Evolutionary conservation across 1,140 invertebrate genomes (phyloP).

Genomic region (Eupristina koningsbergeri): DNA sequence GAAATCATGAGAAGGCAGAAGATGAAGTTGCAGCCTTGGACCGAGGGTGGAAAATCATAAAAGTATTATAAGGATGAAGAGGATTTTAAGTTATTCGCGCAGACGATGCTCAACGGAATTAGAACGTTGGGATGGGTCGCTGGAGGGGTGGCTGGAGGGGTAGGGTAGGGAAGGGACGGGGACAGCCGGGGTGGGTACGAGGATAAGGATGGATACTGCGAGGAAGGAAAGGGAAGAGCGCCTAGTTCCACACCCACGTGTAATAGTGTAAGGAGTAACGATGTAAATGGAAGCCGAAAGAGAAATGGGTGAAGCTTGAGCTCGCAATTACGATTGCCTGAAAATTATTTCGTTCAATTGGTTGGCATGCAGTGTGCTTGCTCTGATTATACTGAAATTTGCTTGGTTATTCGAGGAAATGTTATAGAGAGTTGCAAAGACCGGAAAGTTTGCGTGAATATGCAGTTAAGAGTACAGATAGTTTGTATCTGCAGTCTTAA

Average conservation of each 20-base stretch:
- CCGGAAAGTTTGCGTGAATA: constrained; percentile 6
- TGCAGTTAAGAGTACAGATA: neutral
- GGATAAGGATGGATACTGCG: constrained; percentile 4
- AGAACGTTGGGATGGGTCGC: neutral
- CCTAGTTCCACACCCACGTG: neutral
- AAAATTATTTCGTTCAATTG: constrained; percentile 42
- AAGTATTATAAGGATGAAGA: constrained; percentile 41
- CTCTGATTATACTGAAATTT: neutral
- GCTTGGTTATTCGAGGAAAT: constrained; percentile 13
- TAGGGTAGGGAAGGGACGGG: too few relatives aligned
- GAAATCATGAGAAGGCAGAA: constrained; percentile 16
- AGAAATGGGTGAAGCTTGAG: constrained; percentile 1
- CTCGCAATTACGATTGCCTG: constrained; percentile 42
- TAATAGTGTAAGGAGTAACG: neutral
- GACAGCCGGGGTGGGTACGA: too few relatives aligned
- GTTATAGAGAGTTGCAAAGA: constrained; percentile 4
- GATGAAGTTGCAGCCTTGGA: constrained; percentile 7
- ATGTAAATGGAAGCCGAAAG: constrained; percentile 7
- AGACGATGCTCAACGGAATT: constrained; percentile 1
- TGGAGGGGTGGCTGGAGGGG: too few relatives aligned
- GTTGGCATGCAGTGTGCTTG: neutral
- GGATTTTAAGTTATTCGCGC: constrained; percentile 34
- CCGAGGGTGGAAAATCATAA: constrained; percentile 29
- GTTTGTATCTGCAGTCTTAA: too few relatives aligned
- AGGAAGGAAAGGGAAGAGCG: neutral